phyloP scores from a whole-genome alignment of 1,140 invertebrate species.

The Archivesica marissinica region DNA sequence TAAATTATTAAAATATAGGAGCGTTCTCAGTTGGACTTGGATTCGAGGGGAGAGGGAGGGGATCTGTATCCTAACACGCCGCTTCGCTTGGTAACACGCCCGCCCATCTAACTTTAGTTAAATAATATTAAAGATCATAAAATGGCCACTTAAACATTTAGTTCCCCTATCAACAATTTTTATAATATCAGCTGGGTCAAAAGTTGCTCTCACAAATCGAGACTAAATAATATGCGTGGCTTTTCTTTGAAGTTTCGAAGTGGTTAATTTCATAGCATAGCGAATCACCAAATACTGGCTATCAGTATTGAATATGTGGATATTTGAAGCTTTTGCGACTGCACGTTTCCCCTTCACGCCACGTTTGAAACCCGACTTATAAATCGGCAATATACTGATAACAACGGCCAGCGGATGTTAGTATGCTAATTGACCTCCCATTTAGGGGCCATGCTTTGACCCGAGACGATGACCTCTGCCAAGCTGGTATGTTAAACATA shows the following conservation, averaged over 20 bases:
- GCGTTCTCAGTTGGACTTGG: too few relatives aligned
- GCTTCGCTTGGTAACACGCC: too few relatives aligned
- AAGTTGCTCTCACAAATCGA: constrained; percentile 30
- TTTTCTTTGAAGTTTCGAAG: constrained; percentile 59
- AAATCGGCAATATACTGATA: constrained; percentile 18
- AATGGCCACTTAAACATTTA: constrained; percentile 23
- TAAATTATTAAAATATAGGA: too few relatives aligned
- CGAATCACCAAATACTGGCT: constrained; percentile 39
- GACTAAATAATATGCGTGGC: constrained; percentile 22
- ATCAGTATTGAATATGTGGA: constrained; percentile 53
- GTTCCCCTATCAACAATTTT: not conserved
- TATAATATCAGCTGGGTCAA: constrained; percentile 49
- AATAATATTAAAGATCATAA: constrained; percentile 19
- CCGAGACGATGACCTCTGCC: not conserved
- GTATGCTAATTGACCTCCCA: constrained; percentile 33
- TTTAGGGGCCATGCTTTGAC: not conserved
- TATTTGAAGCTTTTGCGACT: constrained; percentile 49
- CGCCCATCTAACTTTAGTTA: too few relatives aligned
- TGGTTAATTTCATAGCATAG: constrained; percentile 11
- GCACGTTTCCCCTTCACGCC: constrained; percentile 38
- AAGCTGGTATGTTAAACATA: too few relatives aligned
- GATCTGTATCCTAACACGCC: too few relatives aligned
- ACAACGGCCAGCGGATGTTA: constrained; percentile 16
- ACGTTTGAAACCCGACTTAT: not conserved
- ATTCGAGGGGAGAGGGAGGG: too few relatives aligned